A percentile compares a stretch with the other conserved stretches of the same genome.
phyloP scores from a whole-genome alignment of 2,888 invertebrate species.

The Toxonevra muliebris region DNA sequence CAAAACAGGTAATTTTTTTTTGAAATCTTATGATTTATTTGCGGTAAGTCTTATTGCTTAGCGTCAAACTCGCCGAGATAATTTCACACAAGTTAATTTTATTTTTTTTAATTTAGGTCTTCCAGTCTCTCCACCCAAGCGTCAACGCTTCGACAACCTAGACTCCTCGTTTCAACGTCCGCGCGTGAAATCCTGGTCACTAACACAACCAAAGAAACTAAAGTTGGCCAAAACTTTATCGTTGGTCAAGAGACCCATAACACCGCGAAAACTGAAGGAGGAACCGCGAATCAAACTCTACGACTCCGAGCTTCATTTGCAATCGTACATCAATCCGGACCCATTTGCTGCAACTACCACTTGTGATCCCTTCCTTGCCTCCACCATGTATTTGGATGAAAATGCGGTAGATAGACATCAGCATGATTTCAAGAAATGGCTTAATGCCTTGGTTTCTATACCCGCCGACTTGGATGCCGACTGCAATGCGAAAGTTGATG shows the following conservation, averaged over 20 bases:
- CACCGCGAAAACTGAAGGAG: conserved; percentile 50
- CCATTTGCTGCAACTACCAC: conserved; percentile 69
- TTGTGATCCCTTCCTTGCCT: conserved; percentile 74
- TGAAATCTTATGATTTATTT: conserved; percentile 37
- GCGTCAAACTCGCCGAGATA: no score
- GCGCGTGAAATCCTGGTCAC: conserved; percentile 49
- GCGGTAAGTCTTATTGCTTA: no score
- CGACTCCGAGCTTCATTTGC: conserved; percentile 61
- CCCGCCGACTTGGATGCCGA: conserved; percentile 75
- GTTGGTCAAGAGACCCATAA: conserved; percentile 53
- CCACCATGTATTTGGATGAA: conserved; percentile 74
- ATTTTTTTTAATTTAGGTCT: not conserved
- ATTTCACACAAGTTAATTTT: conserved; percentile 12
- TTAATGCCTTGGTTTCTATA: conserved; percentile 80
- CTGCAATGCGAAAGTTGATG: conserved; percentile 72
- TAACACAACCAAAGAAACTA: conserved; percentile 52
- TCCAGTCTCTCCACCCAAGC: conserved; percentile 61
- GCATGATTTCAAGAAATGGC: conserved; percentile 78
- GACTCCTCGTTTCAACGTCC: conserved; percentile 33
- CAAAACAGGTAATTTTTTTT: conserved; percentile 7
- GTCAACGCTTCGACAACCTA: conserved; percentile 50
- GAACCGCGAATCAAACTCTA: conserved; percentile 54
- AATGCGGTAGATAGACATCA: conserved; percentile 76
- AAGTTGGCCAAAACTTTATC: conserved; percentile 51
- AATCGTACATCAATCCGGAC: conserved; percentile 65